phyloP scores from a whole-genome alignment of 2,113 vertebrate genomes.

The Chascanopsetta lugubris region DNA sequence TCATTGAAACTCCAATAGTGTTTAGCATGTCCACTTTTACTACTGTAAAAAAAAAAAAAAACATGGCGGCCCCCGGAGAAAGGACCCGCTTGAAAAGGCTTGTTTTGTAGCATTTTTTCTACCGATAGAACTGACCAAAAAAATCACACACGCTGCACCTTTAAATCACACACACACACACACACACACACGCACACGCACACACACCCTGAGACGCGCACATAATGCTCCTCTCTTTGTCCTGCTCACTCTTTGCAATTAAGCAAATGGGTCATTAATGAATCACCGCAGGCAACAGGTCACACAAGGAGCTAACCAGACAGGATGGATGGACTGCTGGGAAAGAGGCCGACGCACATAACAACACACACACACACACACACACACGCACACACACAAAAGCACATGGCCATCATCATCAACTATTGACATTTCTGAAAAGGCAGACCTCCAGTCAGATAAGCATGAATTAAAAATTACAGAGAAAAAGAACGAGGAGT shows the following conservation, averaged over 20 bases:
- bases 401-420: conserved; percentile 19
- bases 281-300: conserved; percentile 68
- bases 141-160: no score
- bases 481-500: conserved; percentile 59
- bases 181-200: no score
- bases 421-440: conserved; percentile 63
- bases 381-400: not conserved
- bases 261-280: conserved; percentile 80
- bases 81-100: no score
- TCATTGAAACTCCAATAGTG: no score
- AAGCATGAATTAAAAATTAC: conserved; percentile 46
- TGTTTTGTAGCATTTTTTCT: no score
- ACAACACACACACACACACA: conserved; percentile 4
- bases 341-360: conserved; percentile 26
- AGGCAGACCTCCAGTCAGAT: conserved; percentile 53
- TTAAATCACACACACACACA: not conserved
- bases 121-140: no score
- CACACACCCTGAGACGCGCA: not conserved
- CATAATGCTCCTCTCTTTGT: conserved; percentile 40
- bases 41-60: no score
- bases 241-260: conserved; percentile 68
- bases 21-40: no score
- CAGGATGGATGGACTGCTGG: conserved; percentile 70
- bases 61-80: no score
- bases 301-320: conserved; percentile 69